These are phyloP conservation scores for Scaptodrosophila latifasciaeformis DNA, from an alignment of 2,888 invertebrate genomes.

Conservation along the genomic window DNA sequence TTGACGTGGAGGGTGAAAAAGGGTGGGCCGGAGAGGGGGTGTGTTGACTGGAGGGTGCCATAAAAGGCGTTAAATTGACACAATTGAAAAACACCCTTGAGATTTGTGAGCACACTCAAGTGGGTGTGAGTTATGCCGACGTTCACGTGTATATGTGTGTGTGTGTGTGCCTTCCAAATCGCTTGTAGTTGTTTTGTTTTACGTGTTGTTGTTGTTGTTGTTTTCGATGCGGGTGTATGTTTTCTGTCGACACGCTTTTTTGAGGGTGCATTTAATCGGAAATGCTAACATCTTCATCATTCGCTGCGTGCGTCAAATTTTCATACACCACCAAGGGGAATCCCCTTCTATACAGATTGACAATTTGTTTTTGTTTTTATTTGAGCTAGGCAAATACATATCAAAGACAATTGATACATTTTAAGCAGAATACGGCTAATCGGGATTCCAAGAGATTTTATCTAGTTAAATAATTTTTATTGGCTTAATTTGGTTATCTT, in stretches of 20 bases:
- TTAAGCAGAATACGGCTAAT: too few relatives aligned
- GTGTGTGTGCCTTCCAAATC: constrained; percentile 2
- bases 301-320: constrained; percentile 14
- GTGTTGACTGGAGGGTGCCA: constrained; percentile 34
- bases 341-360: neutral
- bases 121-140: too few relatives aligned
- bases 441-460: too few relatives aligned
- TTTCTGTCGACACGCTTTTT: neutral
- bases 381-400: constrained; percentile 51
- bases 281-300: constrained; percentile 64
- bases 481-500: too few relatives aligned
- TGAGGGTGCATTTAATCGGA: constrained; percentile 55
- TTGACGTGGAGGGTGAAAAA: constrained; percentile 3
- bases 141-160: constrained; percentile 19
- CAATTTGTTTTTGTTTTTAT: constrained; percentile 23
- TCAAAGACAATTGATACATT: constrained; percentile 63
- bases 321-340: constrained; percentile 15
- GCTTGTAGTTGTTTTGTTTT: constrained; percentile 25
- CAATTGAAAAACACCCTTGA: constrained; percentile 68
- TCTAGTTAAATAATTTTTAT: too few relatives aligned
- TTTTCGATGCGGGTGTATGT: constrained; percentile 8
- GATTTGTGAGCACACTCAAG: constrained; percentile 34
- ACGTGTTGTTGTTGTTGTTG: constrained; percentile 24
- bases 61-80: constrained; percentile 69
- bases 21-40: constrained; percentile 11